phyloP scores from a whole-genome alignment of 2,797 vertebrate species.

The Tokudaia tokunoshimensis region DNA sequence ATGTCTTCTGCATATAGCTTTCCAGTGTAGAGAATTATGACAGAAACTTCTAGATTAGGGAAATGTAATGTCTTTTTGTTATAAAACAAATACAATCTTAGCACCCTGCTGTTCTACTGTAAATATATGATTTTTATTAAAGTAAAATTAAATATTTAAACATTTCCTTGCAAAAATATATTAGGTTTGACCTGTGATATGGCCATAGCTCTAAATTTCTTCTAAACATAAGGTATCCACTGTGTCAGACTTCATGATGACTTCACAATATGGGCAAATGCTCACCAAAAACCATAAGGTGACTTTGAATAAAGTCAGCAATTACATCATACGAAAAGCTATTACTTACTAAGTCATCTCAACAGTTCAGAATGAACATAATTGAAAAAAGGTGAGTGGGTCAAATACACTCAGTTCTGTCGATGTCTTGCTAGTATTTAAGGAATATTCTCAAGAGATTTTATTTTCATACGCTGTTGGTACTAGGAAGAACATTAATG shows the following conservation, averaged over 20 bases:
- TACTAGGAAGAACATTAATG: slow-evolving; percentile 3
- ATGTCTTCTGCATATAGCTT: background rate
- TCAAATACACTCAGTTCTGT: slow-evolving; percentile 14
- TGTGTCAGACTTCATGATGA: slow-evolving; percentile 60
- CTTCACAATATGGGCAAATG: slow-evolving; percentile 78
- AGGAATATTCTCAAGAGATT: slow-evolving; percentile 4
- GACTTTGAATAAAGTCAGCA: slow-evolving; percentile 67
- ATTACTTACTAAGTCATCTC: slow-evolving; percentile 81
- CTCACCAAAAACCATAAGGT: slow-evolving; percentile 72
- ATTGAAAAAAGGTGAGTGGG: slow-evolving; percentile 38
- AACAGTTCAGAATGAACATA: slow-evolving; percentile 69
- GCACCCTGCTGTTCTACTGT: slow-evolving; percentile 55
- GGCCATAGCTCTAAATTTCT: slow-evolving; percentile 61
- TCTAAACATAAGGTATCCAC: slow-evolving; percentile 66
- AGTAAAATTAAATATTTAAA: slow-evolving; percentile 78
- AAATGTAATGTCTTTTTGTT: slow-evolving; percentile 51
- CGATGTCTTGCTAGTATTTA: slow-evolving; percentile 38
- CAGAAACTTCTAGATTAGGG: background rate
- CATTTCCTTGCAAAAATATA: slow-evolving; percentile 61
- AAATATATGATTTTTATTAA: slow-evolving; percentile 81
- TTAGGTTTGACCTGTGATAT: slow-evolving; percentile 75
- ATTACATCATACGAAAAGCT: slow-evolving; percentile 70
- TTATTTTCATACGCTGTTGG: slow-evolving; percentile 59
- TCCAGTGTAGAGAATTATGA: background rate
- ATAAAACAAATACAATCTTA: slow-evolving; percentile 57